These are phyloP conservation scores for Aselliscus stoliczkanus DNA, from an alignment of 2,797 vertebrate genomes.

Conservation along the genomic window DNA sequence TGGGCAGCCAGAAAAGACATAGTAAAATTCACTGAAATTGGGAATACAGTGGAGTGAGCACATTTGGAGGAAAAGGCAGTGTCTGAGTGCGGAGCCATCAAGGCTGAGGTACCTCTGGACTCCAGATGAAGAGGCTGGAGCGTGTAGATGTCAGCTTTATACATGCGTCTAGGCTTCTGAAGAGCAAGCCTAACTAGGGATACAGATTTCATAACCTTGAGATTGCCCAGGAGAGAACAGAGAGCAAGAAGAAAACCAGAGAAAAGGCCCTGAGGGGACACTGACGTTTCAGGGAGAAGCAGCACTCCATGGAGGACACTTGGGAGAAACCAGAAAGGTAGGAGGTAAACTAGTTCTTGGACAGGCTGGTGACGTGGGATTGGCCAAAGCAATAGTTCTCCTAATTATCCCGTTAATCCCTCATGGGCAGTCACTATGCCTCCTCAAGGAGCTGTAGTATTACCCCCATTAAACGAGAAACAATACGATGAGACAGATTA, in stretches of 20 bases:
- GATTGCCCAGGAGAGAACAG: neutral
- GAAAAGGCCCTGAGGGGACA: neutral
- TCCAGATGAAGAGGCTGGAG: neutral
- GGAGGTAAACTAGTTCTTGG: neutral
- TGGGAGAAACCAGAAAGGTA: neutral
- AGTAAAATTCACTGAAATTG: neutral
- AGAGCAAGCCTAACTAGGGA: neutral
- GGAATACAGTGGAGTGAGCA: neutral
- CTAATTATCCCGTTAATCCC: neutral
- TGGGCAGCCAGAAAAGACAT: neutral
- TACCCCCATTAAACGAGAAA: neutral
- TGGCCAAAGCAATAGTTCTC: neutral
- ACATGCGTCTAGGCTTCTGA: neutral
- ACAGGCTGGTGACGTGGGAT: neutral
- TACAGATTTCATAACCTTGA: neutral
- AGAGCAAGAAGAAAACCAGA: neutral
- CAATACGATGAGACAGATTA: neutral
- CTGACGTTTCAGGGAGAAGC: neutral
- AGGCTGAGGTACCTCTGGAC: neutral
- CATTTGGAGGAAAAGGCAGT: neutral
- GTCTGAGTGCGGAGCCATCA: rapidly evolving
- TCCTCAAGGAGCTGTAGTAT: neutral
- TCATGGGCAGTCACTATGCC: neutral
- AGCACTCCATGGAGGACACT: no score
- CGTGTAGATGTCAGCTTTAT: neutral